Evolutionary conservation across 2,113 vertebrate species (phyloP).

Genomic region (Pollachius pollachius): DNA sequence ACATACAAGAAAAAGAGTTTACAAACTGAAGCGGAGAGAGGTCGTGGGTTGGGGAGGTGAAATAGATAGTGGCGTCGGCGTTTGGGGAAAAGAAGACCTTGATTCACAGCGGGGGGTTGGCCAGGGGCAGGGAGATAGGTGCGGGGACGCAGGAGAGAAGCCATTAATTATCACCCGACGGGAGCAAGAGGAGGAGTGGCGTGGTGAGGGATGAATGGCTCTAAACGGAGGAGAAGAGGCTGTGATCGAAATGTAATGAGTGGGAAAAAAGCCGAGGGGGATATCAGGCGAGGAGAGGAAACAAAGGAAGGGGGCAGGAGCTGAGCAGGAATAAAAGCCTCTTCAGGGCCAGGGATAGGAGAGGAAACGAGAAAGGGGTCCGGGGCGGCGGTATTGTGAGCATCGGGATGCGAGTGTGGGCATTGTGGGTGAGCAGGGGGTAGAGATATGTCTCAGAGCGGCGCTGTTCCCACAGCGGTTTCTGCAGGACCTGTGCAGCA

Average conservation of each 20-base stretch:
- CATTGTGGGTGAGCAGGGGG: not conserved
- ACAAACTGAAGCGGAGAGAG: not conserved
- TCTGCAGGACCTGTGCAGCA: slow-evolving; percentile 3
- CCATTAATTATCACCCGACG: no score
- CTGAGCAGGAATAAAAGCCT: slow-evolving; percentile 8
- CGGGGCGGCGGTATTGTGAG: slow-evolving; percentile 11
- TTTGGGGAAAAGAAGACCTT: not conserved
- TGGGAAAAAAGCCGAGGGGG: not conserved
- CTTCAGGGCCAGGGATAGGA: slow-evolving; percentile 1
- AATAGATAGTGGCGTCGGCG: not conserved
- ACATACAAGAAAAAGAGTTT: not conserved
- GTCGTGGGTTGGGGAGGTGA: not conserved
- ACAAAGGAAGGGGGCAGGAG: slow-evolving; percentile 5
- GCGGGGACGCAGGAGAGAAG: not conserved
- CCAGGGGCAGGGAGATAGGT: not conserved
- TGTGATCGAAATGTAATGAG: slow-evolving; percentile 11
- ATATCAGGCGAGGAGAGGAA: slow-evolving; percentile 8
- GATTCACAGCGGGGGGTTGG: not conserved
- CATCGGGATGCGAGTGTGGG: not conserved
- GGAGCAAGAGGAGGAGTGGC: not conserved
- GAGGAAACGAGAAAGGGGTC: not conserved
- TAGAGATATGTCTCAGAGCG: slow-evolving; percentile 1
- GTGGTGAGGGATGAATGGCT: slow-evolving; percentile 9
- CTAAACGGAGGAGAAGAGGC: not conserved
- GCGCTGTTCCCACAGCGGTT: slow-evolving; percentile 20